Percentiles rank a stretch among this genome's conserved stretches.
Evolutionary conservation across 2,113 vertebrate genomes (phyloP).

Genomic region (Dromas ardeola): DNA sequence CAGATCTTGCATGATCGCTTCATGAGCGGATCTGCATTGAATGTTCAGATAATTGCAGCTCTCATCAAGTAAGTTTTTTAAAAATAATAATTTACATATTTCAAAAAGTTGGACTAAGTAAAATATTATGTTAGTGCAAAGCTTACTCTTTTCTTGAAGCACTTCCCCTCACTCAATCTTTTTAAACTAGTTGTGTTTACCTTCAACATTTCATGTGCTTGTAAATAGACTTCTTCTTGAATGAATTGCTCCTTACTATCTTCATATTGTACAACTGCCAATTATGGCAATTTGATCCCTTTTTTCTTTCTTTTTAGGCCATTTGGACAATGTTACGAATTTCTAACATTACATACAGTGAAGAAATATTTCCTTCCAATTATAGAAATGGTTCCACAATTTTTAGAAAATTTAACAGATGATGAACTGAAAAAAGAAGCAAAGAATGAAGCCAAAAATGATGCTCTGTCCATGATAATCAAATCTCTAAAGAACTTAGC

Average conservation of each 20-base stretch:
- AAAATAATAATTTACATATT: background rate
- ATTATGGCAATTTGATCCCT: background rate
- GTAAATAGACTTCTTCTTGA: background rate
- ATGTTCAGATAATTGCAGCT: conserved; percentile 99
- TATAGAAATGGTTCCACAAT: conserved; percentile 99
- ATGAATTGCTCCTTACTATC: background rate
- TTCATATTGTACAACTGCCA: background rate
- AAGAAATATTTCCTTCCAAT: conserved; percentile 99
- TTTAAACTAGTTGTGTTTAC: background rate
- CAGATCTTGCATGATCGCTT: conserved; percentile 99
- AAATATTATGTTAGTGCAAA: background rate
- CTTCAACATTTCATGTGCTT: background rate
- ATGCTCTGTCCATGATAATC: conserved; percentile 99
- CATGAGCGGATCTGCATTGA: conserved; percentile 96
- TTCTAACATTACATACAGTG: conserved; percentile 98
- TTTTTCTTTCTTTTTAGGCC: conserved; percentile 80
- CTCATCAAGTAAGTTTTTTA: conserved; percentile 93
- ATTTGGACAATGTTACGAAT: conserved; percentile 99
- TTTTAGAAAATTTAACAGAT: conserved; percentile 99
- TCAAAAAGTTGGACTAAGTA: background rate
- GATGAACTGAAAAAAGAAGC: conserved; percentile 99
- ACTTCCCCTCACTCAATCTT: background rate
- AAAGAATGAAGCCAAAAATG: conserved; percentile 99
- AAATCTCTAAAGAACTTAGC: conserved; percentile 99
- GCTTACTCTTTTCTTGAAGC: background rate